phyloP scores from a whole-genome alignment of 1,140 invertebrate species.

The Sycophaga agraensis region DNA sequence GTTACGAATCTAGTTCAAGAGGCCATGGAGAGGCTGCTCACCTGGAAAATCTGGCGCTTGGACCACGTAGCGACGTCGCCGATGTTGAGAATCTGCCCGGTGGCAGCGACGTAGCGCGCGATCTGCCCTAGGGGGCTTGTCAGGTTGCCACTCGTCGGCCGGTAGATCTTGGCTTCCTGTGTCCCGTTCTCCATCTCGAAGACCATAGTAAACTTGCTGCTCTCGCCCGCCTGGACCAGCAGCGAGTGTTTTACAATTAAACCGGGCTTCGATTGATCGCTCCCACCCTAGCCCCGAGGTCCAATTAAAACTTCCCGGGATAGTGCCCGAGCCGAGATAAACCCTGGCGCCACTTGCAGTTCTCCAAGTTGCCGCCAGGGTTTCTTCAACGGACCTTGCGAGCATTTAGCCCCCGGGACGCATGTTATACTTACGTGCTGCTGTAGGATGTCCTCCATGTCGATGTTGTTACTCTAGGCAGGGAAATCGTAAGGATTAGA shows the following conservation, averaged over 20 bases:
- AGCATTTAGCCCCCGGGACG: too few species aligned
- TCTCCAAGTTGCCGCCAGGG: too few species aligned
- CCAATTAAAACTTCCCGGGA: too few species aligned
- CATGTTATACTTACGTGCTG: slow-evolving; percentile 68
- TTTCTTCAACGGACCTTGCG: too few species aligned
- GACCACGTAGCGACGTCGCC: slow-evolving; percentile 75
- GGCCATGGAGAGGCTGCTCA: too few species aligned
- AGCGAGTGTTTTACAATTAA: too few species aligned
- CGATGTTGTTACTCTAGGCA: slow-evolving; percentile 68
- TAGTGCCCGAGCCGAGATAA: too few species aligned
- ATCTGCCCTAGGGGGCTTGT: slow-evolving; percentile 69
- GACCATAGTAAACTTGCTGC: slow-evolving; percentile 71
- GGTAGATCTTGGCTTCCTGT: slow-evolving; percentile 59
- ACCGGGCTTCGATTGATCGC: too few species aligned
- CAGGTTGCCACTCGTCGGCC: slow-evolving; percentile 60
- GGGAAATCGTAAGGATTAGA: too few species aligned
- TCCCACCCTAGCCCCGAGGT: too few species aligned
- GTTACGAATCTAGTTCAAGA: too few species aligned
- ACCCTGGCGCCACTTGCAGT: too few species aligned
- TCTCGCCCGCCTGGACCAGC: slow-evolving; percentile 41
- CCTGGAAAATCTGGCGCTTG: slow-evolving; percentile 59
- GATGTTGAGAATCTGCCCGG: slow-evolving; percentile 81
- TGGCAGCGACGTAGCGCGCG: slow-evolving; percentile 78
- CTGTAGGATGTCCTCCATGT: slow-evolving; percentile 68
- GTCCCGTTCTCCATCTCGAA: slow-evolving; percentile 73